Conservation (phyloP, 2,888 invertebrate genomes). For the Zele albiditarsus region DNA sequence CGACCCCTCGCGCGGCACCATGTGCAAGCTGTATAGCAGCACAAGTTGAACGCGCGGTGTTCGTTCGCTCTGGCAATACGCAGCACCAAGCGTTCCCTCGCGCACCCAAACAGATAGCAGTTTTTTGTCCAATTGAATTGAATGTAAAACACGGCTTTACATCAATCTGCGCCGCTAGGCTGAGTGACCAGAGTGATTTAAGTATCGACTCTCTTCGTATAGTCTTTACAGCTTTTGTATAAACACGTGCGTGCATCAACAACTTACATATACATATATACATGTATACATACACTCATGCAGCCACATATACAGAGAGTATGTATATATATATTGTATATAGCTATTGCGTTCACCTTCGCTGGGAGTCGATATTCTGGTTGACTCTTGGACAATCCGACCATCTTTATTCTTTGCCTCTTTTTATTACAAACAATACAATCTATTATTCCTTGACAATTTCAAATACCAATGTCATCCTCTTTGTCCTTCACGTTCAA, state of each 20-base stretch:
- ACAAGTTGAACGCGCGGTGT: conserved; percentile 27
- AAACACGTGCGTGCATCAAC: conserved; percentile 35
- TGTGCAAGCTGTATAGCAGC: conserved; percentile 19
- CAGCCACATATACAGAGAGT: background rate
- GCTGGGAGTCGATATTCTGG: conserved; percentile 14
- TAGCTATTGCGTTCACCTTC: conserved; percentile 10
- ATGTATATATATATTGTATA: background rate
- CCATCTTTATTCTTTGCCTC: conserved; percentile 10
- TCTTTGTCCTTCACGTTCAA: conserved; percentile 17
- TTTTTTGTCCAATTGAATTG: conserved; percentile 73
- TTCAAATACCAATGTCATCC: conserved; percentile 23
- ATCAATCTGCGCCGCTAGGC: conserved; percentile 71
- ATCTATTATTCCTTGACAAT: conserved; percentile 32
- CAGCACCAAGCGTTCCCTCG: conserved; percentile 11
- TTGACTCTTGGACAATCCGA: conserved; percentile 12
- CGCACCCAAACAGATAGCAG: conserved; percentile 52
- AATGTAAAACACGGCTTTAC: conserved; percentile 73
- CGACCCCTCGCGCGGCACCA: conserved; percentile 9
- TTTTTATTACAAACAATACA: conserved; percentile 9
- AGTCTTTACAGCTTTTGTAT: conserved; percentile 64
- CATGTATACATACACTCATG: background rate
- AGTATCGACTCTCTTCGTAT: conserved; percentile 60
- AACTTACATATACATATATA: background rate
- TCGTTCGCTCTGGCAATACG: background rate
- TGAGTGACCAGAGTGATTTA: conserved; percentile 71